A percentile compares a stretch with the other conserved stretches of the same genome.
Evolutionary conservation across 2,888 invertebrate genomes (phyloP).

Genomic region (Stictocephala bisonia): DNA sequence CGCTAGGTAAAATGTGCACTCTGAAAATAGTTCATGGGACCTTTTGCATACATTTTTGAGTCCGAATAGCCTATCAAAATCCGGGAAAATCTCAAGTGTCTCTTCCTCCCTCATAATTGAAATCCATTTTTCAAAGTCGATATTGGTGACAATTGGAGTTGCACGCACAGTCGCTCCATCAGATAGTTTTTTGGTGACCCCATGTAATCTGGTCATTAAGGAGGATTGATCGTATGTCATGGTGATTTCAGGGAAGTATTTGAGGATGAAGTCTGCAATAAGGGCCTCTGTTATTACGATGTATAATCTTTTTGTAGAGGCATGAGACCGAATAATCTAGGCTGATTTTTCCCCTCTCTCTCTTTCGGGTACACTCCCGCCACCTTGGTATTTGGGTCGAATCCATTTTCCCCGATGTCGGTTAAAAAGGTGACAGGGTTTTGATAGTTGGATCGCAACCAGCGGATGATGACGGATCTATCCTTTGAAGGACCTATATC

Average conservation of each 20-base stretch:
- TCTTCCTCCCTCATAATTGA: neutral
- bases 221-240: constrained; percentile 7
- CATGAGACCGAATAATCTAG: constrained; percentile 8
- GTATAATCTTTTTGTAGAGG: neutral
- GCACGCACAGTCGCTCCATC: neutral
- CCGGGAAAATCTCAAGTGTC: neutral
- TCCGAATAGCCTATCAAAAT: neutral
- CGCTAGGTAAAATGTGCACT: neutral
- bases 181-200: neutral
- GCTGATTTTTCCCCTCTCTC: constrained; percentile 16
- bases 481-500: constrained; percentile 12
- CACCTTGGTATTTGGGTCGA: neutral
- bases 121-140: neutral
- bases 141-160: neutral
- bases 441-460: constrained; percentile 6
- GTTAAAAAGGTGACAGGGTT: neutral
- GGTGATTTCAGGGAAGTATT: constrained; percentile 14
- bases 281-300: constrained; percentile 8
- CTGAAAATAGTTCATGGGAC: neutral
- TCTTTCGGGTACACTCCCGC: constrained; percentile 27
- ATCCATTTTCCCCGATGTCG: neutral
- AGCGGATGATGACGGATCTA: constrained; percentile 14
- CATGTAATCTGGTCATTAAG: neutral
- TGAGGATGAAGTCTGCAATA: constrained; percentile 2
- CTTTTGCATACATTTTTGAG: neutral